phyloP scores from a whole-genome alignment of 2,113 vertebrate genomes.

The Chaetura pelagica region DNA sequence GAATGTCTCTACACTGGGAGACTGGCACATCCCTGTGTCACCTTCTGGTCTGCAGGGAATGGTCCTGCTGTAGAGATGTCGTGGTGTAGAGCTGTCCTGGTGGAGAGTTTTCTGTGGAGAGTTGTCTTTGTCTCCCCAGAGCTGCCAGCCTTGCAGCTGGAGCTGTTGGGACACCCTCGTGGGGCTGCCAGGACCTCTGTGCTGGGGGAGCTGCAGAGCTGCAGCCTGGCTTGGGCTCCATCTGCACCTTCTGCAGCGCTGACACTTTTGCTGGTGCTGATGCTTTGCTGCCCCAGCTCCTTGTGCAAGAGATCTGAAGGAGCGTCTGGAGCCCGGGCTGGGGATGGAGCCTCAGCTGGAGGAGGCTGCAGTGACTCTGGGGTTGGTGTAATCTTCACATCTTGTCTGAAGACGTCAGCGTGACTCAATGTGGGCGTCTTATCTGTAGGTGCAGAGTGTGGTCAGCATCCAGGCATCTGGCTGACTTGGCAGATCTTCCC shows the following conservation, averaged over 20 bases:
- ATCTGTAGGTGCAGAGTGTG: background rate
- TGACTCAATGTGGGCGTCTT: slow-evolving; percentile 17
- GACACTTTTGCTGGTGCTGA: background rate
- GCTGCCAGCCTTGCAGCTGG: background rate
- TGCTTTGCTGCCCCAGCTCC: fast-evolving
- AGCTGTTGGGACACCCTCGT: background rate
- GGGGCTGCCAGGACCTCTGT: background rate
- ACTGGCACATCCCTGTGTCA: too few species aligned
- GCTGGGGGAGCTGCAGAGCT: fast-evolving
- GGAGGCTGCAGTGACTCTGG: background rate
- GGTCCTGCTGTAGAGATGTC: background rate
- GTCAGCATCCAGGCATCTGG: slow-evolving; percentile 40
- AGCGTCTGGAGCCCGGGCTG: background rate
- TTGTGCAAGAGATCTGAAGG: background rate
- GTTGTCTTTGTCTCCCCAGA: too few species aligned
- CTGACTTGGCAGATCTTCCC: slow-evolving; percentile 25
- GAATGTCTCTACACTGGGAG: too few species aligned
- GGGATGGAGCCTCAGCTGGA: background rate
- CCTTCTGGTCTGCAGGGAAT: too few species aligned
- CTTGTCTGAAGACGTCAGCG: slow-evolving; percentile 11
- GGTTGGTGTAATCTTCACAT: background rate
- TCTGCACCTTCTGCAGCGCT: fast-evolving
- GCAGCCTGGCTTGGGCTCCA: background rate
- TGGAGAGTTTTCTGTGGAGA: too few species aligned
- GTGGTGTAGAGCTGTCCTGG: too few species aligned